These are phyloP conservation scores for Drosophila oshimai DNA, from an alignment of 1,140 invertebrate genomes.

Conservation along the genomic window DNA sequence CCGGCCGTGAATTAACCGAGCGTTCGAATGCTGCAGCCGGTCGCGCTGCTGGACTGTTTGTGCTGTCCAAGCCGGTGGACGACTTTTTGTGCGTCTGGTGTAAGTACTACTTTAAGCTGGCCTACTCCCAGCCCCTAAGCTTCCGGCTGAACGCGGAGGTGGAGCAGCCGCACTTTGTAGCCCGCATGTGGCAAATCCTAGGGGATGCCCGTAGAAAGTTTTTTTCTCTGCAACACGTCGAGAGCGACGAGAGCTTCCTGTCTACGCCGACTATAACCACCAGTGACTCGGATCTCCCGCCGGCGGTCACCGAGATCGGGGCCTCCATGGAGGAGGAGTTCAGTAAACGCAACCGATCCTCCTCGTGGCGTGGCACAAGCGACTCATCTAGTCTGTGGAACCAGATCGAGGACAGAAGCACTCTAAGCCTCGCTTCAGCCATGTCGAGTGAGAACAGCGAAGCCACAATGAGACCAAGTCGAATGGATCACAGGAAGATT, in stretches of 20 bases:
- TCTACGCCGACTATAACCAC: constrained; percentile 25
- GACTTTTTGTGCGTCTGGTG: constrained; percentile 11
- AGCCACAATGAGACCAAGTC: no score
- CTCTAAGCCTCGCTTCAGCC: background rate
- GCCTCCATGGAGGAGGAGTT: background rate
- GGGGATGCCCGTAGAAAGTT: background rate
- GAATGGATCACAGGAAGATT: background rate
- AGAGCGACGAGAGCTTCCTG: constrained; percentile 26
- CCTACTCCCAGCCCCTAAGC: constrained; percentile 9
- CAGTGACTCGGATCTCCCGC: background rate
- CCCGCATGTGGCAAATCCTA: background rate
- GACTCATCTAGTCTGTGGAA: constrained; percentile 33
- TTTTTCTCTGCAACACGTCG: background rate
- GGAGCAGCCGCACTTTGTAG: background rate
- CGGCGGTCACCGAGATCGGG: background rate
- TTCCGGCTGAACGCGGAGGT: background rate
- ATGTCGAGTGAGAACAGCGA: background rate
- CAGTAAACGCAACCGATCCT: no score
- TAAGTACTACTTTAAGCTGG: constrained; percentile 1
- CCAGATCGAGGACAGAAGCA: constrained; percentile 28
- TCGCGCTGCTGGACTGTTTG: constrained; percentile 21
- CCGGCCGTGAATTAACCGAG: background rate
- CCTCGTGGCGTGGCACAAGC: constrained; percentile 13
- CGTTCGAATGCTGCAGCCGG: background rate
- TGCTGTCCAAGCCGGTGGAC: constrained; percentile 23